phyloP scores from a whole-genome alignment of 2,797 vertebrate genomes.

The Sebastes itinus region DNA sequence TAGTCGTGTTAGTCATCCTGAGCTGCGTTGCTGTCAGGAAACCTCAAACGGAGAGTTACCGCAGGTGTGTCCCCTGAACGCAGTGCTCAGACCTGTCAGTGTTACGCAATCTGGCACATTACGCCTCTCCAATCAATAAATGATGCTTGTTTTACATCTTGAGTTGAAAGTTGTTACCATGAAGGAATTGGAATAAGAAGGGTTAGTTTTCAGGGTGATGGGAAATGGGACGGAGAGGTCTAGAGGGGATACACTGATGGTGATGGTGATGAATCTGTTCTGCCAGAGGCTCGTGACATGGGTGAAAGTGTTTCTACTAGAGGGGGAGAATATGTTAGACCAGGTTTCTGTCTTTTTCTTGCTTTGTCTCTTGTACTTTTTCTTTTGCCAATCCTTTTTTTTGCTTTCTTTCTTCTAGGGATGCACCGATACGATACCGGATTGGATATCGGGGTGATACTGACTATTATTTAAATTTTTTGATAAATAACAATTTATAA shows the following conservation, averaged over 20 bases:
- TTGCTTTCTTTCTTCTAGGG: neutral
- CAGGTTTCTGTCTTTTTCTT: slow-evolving; percentile 11
- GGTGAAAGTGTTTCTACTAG: slow-evolving; percentile 13
- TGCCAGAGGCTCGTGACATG: slow-evolving; percentile 11
- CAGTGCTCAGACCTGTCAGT: slow-evolving; percentile 49
- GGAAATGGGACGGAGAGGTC: slow-evolving; percentile 27
- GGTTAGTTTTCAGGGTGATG: slow-evolving; percentile 18
- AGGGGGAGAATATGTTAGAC: neutral
- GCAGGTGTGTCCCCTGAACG: slow-evolving; percentile 53
- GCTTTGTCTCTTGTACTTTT: neutral
- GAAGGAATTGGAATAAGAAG: slow-evolving; percentile 11
- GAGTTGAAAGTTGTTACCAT: neutral
- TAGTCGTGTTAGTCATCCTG: slow-evolving; percentile 6
- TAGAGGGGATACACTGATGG: slow-evolving; percentile 9
- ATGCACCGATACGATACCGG: no score
- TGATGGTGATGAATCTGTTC: slow-evolving; percentile 45
- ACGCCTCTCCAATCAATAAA: neutral
- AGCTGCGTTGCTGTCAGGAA: slow-evolving; percentile 2
- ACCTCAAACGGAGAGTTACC: neutral
- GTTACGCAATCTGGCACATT: slow-evolving; percentile 27
- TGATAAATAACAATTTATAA: no score
- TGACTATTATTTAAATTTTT: no score
- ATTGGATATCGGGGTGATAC: no score
- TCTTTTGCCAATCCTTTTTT: neutral
- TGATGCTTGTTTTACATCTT: neutral